A percentile compares a stretch with the other conserved stretches of the same genome.
phyloP scores from a whole-genome alignment of 2,888 invertebrate genomes.

The Syritta pipiens region DNA sequence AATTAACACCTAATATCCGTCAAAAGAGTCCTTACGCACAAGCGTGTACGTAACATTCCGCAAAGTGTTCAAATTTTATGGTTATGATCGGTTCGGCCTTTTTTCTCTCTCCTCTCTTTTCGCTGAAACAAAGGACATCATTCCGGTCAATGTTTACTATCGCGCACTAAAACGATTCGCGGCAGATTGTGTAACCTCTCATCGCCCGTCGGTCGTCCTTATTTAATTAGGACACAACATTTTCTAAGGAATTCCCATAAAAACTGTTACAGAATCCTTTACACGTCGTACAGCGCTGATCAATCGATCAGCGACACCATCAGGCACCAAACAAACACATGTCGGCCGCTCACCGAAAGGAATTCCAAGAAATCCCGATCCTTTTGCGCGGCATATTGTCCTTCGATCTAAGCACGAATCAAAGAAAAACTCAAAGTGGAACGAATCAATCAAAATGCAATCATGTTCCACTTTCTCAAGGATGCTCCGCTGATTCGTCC shows the following conservation, averaged over 20 bases:
- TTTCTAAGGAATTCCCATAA: conserved; percentile 53
- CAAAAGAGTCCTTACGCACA: conserved; percentile 23
- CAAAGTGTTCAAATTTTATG: conserved; percentile 27
- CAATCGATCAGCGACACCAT: conserved; percentile 56
- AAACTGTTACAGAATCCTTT: conserved; percentile 8
- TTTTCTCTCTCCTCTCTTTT: background rate
- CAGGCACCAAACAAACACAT: conserved; percentile 37
- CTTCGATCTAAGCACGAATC: too few relatives aligned
- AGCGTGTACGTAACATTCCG: conserved; percentile 13
- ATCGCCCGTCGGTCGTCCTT: conserved; percentile 14
- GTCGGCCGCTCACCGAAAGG: conserved; percentile 8
- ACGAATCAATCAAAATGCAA: conserved; percentile 66
- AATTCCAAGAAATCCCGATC: too few relatives aligned
- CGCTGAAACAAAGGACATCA: conserved; percentile 35
- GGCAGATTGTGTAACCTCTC: conserved; percentile 32
- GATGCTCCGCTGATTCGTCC: conserved; percentile 50
- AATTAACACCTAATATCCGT: conserved; percentile 32
- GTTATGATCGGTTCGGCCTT: conserved; percentile 15
- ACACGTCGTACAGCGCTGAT: background rate
- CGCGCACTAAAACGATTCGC: conserved; percentile 31
- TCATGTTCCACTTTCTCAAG: background rate
- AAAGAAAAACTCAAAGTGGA: conserved; percentile 52
- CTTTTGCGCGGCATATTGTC: too few relatives aligned
- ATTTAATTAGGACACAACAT: conserved; percentile 43
- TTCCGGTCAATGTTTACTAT: conserved; percentile 9